A percentile compares a stretch with the other conserved stretches of the same genome.
These are phyloP conservation scores for Panopea generosa DNA, from an alignment of 2,888 invertebrate genomes.

Conservation along the genomic window DNA sequence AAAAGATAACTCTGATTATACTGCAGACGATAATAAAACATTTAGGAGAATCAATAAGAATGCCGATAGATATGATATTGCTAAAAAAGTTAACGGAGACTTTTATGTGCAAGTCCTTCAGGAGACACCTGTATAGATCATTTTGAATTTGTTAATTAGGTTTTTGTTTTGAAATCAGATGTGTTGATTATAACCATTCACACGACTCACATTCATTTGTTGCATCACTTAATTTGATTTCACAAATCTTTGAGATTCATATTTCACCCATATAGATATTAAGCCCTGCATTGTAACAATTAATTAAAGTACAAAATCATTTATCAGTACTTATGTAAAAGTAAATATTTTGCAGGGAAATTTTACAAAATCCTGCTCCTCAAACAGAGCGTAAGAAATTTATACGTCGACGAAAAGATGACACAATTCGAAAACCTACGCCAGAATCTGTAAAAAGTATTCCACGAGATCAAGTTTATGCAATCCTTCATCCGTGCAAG, in stretches of 20 bases:
- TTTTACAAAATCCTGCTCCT: conserved; percentile 45
- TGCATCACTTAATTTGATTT: too few species aligned
- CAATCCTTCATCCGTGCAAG: conserved; percentile 72
- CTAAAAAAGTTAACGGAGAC: conserved; percentile 68
- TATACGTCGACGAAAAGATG: conserved; percentile 42
- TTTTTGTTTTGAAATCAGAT: too few species aligned
- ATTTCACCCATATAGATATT: too few species aligned
- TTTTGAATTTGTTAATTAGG: not conserved
- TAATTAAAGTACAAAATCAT: too few species aligned
- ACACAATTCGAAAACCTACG: conserved; percentile 61
- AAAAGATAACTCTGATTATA: conserved; percentile 79
- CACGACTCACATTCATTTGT: too few species aligned
- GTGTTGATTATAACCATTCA: too few species aligned
- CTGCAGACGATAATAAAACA: conserved; percentile 69
- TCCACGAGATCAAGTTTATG: conserved; percentile 72
- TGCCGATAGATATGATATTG: conserved; percentile 73
- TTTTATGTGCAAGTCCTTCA: conserved; percentile 66
- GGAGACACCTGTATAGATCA: conserved; percentile 21
- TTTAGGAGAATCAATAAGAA: conserved; percentile 73
- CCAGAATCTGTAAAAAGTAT: conserved; percentile 70
- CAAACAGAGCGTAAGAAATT: conserved; percentile 48
- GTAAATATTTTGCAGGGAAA: conserved; percentile 52
- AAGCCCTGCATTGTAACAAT: too few species aligned
- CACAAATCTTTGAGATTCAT: too few species aligned
- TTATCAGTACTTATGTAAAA: too few species aligned